Base-by-base conservation (phyloP, 2,888 invertebrate genomes). In the Amaurobius ferox region DNA sequence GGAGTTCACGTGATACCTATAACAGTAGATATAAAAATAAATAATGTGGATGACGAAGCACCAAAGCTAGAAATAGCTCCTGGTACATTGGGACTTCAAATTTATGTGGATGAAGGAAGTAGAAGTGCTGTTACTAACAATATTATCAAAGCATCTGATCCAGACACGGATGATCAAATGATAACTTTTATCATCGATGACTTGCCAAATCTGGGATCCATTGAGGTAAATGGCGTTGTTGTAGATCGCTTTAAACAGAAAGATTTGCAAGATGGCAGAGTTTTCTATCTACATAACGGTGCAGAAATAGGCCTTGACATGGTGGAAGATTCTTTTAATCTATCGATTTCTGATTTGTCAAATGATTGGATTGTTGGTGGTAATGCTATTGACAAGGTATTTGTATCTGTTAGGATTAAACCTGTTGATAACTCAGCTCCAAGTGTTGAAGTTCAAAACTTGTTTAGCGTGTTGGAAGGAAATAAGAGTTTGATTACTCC, bases 401-500 rank as follows among this genome's bases (percentile, higher is more conserved):
- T 89, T 28, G 90, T 91, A 23, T 72, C 88, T 32, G 90, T 91
- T 6, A 89, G 88, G 5, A 90, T 91, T 39, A 39, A 89, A 16
- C 91, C 91, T 11, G 89, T 90, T 1, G 91, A 92, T 88, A 91
- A 90, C 85, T 88, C 89, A 44, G 71, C 90, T 3, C 91, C 91
- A 3, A 87, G 87, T 19, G 90, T 91, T 1, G 88, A 88, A 1
- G 72, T 90, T 19, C 79, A 85, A 13, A 44, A 79, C 5, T 29
- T 39, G 6, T 89, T 90, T 55, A 89, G 88, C 35, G 91, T 91
- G 13, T 62, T 87, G 26, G 91, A 91, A 89, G 90, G 90, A 23
- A 88, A 89, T 28, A 90, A 90, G 72, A 88, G 88, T 13, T 78
- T 90, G n/a, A 89, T 91, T 44, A 88, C 90, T 6, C 87, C 89